These are phyloP conservation scores for Pangasianodon gigas DNA, from an alignment of 2,113 vertebrate species.

Conservation along the genomic window DNA sequence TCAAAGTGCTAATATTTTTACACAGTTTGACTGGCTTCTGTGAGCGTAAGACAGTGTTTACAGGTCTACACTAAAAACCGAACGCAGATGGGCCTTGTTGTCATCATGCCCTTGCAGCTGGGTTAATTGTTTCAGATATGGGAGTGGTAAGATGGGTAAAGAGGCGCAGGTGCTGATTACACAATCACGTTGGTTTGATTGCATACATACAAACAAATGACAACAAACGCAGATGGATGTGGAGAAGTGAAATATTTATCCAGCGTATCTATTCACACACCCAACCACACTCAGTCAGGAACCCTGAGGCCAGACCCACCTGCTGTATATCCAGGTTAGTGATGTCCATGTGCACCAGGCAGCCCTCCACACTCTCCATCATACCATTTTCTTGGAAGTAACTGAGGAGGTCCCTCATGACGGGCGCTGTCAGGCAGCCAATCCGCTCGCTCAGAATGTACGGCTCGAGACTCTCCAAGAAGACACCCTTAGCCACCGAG, in stretches of 20 bases:
- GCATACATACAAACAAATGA: neutral
- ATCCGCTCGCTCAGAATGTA: constrained; percentile 91
- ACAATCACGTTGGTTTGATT: neutral
- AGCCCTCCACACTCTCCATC: constrained; percentile 93
- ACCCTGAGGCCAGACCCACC: constrained; percentile 68
- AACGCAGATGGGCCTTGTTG: neutral
- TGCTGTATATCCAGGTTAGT: constrained; percentile 96
- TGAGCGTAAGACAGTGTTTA: neutral
- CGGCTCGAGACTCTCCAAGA: constrained; percentile 90
- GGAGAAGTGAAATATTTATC: neutral
- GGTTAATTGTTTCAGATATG: neutral
- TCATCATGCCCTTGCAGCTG: neutral
- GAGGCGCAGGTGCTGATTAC: neutral
- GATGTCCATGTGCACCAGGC: constrained; percentile 95
- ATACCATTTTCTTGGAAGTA: constrained; percentile 91
- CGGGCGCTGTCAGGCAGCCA: constrained; percentile 85
- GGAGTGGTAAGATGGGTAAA: neutral
- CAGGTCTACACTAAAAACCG: neutral
- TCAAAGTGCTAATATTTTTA: neutral
- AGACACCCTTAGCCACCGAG: constrained; percentile 88
- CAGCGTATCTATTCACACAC: neutral
- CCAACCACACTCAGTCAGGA: neutral
- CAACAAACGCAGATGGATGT: neutral
- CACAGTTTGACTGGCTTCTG: neutral
- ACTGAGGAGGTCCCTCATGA: constrained; percentile 92